phyloP scores from a whole-genome alignment of 2,113 vertebrate genomes.

The Macquaria ambigua region DNA sequence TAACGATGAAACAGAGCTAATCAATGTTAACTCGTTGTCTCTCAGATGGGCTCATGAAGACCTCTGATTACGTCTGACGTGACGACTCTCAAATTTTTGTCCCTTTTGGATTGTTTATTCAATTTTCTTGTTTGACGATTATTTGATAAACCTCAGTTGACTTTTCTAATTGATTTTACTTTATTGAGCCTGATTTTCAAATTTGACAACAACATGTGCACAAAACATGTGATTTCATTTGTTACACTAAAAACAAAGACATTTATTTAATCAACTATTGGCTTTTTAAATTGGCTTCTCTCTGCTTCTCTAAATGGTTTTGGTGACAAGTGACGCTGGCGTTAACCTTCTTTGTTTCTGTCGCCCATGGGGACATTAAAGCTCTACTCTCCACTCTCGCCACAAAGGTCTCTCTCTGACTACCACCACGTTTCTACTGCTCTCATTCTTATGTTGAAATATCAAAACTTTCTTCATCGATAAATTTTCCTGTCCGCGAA shows the following conservation, averaged over 20 bases:
- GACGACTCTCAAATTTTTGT: not conserved
- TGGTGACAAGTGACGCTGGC: not conserved
- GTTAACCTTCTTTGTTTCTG: not conserved
- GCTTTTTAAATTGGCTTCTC: not conserved
- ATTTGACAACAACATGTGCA: not conserved
- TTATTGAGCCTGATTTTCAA: not conserved
- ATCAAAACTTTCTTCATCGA: not conserved
- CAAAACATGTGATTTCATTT: not conserved
- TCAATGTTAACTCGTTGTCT: slow-evolving; percentile 60
- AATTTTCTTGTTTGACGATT: not conserved
- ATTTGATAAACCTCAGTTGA: not conserved
- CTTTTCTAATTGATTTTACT: not conserved
- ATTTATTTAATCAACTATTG: not conserved
- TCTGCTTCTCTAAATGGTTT: not conserved
- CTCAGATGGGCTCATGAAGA: slow-evolving; percentile 2
- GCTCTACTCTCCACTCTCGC: not conserved
- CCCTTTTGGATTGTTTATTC: not conserved
- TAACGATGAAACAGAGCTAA: slow-evolving; percentile 63
- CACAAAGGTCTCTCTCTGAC: not conserved
- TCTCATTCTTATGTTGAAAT: not conserved
- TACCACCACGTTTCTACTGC: not conserved
- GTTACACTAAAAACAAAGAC: not conserved
- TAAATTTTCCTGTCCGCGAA: not conserved
- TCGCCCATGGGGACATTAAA: not conserved
- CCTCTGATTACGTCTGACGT: slow-evolving; percentile 4